Percentiles rank a stretch among this genome's conserved stretches.
phyloP scores from a whole-genome alignment of 2,888 invertebrate species.

The Lumbricus terrestris region DNA sequence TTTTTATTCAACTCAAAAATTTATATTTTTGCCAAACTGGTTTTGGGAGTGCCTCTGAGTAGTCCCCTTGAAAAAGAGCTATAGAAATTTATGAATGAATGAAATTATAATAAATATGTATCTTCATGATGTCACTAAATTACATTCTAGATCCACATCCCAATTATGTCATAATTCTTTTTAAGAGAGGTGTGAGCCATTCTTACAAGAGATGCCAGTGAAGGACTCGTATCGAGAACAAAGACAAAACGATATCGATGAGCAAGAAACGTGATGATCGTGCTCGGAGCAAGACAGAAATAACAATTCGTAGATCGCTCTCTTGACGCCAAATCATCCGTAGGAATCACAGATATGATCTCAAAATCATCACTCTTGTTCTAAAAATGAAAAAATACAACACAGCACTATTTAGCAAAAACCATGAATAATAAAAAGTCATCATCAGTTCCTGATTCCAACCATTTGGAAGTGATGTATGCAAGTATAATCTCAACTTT shows the following conservation, averaged over 20 bases:
- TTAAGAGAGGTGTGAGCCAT: background rate
- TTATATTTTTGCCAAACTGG: too few species aligned
- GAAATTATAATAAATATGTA: too few species aligned
- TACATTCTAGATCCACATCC: background rate
- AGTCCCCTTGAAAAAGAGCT: too few species aligned
- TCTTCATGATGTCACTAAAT: background rate
- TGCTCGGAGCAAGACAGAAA: slow-evolving; percentile 45
- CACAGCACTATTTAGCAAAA: background rate
- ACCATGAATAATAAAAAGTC: background rate
- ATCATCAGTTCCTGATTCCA: too few species aligned
- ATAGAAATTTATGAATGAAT: too few species aligned
- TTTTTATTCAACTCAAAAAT: too few species aligned
- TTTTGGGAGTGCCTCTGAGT: too few species aligned
- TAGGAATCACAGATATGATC: slow-evolving; percentile 31
- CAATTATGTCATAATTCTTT: background rate
- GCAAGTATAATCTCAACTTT: too few species aligned
- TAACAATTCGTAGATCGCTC: background rate
- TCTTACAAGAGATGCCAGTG: slow-evolving; percentile 71
- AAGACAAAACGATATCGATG: slow-evolving; percentile 73
- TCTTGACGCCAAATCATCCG: slow-evolving; percentile 31
- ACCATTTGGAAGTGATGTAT: too few species aligned
- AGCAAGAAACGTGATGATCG: slow-evolving; percentile 68
- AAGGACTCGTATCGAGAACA: slow-evolving; percentile 77
- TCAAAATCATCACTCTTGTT: slow-evolving; percentile 30
- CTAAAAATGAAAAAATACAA: background rate